Evolutionary conservation across 1,140 invertebrate genomes (phyloP).

Genomic region (Drosophila murphyi): DNA sequence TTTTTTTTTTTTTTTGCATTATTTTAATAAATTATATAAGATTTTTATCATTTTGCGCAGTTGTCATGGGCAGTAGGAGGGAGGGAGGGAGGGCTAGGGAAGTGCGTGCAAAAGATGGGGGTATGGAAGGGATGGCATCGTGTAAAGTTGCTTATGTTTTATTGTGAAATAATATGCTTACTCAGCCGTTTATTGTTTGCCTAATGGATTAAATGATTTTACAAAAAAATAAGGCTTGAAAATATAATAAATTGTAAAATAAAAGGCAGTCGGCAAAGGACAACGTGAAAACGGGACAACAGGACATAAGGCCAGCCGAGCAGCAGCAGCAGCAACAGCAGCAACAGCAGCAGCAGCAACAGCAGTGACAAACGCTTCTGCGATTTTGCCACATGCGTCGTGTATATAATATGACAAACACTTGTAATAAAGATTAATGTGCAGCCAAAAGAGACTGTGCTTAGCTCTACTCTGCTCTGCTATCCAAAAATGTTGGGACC

Average conservation of each 20-base stretch:
- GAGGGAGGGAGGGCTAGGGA: not conserved
- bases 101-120: not conserved
- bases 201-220: constrained; percentile 83
- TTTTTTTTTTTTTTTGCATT: constrained; percentile 55
- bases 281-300: not conserved
- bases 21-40: constrained; percentile 78
- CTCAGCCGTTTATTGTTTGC: constrained; percentile 82
- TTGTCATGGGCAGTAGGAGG: constrained; percentile 42
- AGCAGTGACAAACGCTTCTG: constrained; percentile 74
- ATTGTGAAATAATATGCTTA: constrained; percentile 81
- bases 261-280: constrained; percentile 47
- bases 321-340: not conserved
- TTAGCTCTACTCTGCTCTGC: constrained; percentile 7
- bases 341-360: constrained; percentile 14
- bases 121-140: not conserved
- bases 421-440: constrained; percentile 82
- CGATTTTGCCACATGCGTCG: constrained; percentile 45
- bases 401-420: constrained; percentile 69
- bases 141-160: constrained; percentile 57
- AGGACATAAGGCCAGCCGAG: not conserved
- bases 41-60: constrained; percentile 72
- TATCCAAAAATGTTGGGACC: constrained; percentile 22
- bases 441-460: constrained; percentile 31
- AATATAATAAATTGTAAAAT: constrained; percentile 82
- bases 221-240: constrained; percentile 63